A percentile compares a stretch with the other conserved stretches of the same genome.
These are phyloP conservation scores for Leptinotarsa peninsularis DNA, from an alignment of 2,888 invertebrate species.

Conservation along the genomic window DNA sequence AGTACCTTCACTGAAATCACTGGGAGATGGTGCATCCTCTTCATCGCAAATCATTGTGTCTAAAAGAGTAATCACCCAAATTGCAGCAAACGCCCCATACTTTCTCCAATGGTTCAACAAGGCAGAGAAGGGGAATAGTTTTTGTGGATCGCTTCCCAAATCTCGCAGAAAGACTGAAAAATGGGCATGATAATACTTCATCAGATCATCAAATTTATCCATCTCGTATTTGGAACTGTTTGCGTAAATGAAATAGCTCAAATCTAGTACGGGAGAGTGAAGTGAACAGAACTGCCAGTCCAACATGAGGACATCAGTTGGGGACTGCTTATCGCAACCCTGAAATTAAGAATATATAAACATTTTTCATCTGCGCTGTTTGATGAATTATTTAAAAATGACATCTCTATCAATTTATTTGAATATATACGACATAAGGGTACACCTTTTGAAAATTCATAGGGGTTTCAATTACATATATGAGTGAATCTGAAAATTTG, in stretches of 20 bases:
- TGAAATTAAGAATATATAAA: conserved; percentile 31
- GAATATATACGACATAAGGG: too few species aligned
- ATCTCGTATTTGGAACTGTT: conserved; percentile 52
- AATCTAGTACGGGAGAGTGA: conserved; percentile 53
- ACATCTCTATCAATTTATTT: background rate
- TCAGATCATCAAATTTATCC: conserved; percentile 50
- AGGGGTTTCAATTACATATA: too few species aligned
- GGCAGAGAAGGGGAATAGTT: conserved; percentile 53
- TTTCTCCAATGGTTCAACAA: conserved; percentile 54
- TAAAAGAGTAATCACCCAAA: conserved; percentile 1
- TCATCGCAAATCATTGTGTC: conserved; percentile 20
- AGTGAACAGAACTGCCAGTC: conserved; percentile 54
- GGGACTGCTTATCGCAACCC: conserved; percentile 34
- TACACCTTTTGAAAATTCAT: too few species aligned
- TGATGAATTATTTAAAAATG: background rate
- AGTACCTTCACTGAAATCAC: conserved; percentile 5
- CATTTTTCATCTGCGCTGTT: background rate
- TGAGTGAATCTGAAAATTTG: too few species aligned
- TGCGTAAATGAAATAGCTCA: conserved; percentile 56
- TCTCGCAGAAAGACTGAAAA: conserved; percentile 49
- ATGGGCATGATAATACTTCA: conserved; percentile 56
- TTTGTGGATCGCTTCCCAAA: conserved; percentile 54
- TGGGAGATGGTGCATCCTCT: conserved; percentile 1
- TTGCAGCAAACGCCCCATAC: conserved; percentile 42
- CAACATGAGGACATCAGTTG: conserved; percentile 46